Base-by-base conservation (phyloP, 2,888 invertebrate species). In the Lycophotia porphyrea region DNA sequence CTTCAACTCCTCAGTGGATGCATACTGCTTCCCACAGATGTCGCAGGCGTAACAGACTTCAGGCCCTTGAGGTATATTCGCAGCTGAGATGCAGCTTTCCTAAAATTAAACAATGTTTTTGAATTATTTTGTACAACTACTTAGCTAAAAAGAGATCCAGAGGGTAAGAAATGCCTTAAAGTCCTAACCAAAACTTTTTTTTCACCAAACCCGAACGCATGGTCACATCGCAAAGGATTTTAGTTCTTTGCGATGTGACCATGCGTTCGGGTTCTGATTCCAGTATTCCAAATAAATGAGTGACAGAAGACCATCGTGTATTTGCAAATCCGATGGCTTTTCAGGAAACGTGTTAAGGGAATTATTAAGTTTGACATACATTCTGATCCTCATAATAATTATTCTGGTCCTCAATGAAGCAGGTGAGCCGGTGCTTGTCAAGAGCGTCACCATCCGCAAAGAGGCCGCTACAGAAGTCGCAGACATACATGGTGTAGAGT, bases 401-500 rank as follows among this genome's bases (percentile, higher is more conserved):
- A 24, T 87, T 88, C 21, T 84, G 89, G 47, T 92, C 89, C 63
- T 92, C 92, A 18, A 91, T 87, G 60, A 87, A 91, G 82, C 96
- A 96, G 13, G 86, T 85, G 5, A 92, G 84, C 8, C 93, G 90
- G 74, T 96, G 96, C 61, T 90, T 92, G 74, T 96, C 95, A 76
- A 96, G 78, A 0, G 95, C 93, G 11, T 94, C 95, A 0, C 92
- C 94, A 64, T 94, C 93, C 3, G 95, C 95, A 75, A 95, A 96
- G 52, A 96, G 89, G 0, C 95, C 95, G 70, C 91, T 95, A 84
- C 96, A 96, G 78, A 87, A 89, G 63, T 96, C 95, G 73, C 96
- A 96, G 0, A 96, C 96, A 74, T 93, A 96, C 96, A 96, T 96
- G 0, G 95, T 94, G 73, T 90, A 88, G 47, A 96, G 87, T 64